phyloP scores from a whole-genome alignment of 2,888 invertebrate genomes.

The Macrosoma leucophasiata region DNA sequence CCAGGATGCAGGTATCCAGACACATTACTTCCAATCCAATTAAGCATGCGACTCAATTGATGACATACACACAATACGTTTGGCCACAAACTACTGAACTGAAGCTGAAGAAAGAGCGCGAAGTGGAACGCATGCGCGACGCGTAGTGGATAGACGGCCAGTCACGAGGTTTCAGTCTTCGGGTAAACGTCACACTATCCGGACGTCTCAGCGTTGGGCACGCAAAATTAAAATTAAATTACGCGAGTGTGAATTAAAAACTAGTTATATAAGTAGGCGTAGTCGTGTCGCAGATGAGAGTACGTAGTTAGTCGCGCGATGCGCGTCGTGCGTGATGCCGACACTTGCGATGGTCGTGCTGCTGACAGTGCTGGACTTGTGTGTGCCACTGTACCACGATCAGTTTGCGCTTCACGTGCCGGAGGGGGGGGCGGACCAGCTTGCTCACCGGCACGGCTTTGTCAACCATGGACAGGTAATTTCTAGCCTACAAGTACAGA shows the following conservation, averaged over 20 bases:
- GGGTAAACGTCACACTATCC: conserved; percentile 35
- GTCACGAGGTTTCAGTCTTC: conserved; percentile 54
- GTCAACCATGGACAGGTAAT: conserved; percentile 69
- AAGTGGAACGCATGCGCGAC: conserved; percentile 56
- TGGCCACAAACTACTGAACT: conserved; percentile 33
- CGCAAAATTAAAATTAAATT: conserved; percentile 29
- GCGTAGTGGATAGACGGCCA: conserved; percentile 36
- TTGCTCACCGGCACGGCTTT: conserved; percentile 67
- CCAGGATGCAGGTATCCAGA: conserved; percentile 14
- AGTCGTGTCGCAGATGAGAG: conserved; percentile 26
- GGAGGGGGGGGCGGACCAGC: conserved; percentile 53
- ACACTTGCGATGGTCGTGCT: conserved; percentile 55
- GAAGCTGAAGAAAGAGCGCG: conserved; percentile 69
- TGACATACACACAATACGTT: conserved; percentile 59
- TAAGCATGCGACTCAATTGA: conserved; percentile 68
- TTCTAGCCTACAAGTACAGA: too few relatives aligned
- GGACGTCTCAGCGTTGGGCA: conserved; percentile 33
- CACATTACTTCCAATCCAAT: conserved; percentile 41
- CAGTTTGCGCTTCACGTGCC: conserved; percentile 60
- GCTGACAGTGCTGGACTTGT: conserved; percentile 59
- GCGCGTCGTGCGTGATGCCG: conserved; percentile 62
- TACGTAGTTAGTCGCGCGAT: conserved; percentile 56
- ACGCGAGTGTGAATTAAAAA: conserved; percentile 35
- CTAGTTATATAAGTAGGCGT: conserved; percentile 21
- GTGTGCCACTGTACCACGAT: conserved; percentile 65